These are phyloP conservation scores for Pygmarrhopalites habei DNA, from an alignment of 1,140 invertebrate genomes.

Conservation along the genomic window DNA sequence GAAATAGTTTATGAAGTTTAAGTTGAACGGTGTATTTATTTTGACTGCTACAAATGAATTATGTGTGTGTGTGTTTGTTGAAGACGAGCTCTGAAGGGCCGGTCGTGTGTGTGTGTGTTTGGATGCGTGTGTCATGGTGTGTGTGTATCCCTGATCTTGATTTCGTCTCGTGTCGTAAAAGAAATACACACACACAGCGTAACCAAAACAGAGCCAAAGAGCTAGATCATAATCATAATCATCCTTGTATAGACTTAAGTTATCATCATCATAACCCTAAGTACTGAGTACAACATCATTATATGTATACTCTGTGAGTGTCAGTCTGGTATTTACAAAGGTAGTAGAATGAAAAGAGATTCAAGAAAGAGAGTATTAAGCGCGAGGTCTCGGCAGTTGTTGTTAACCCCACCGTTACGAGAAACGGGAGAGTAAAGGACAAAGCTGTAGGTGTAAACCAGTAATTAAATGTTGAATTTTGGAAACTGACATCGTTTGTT, in stretches of 20 bases:
- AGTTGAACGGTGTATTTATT: neutral
- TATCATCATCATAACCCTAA: neutral
- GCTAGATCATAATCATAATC: too few relatives aligned
- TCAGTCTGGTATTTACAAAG: neutral
- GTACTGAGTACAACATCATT: too few relatives aligned
- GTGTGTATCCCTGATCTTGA: conserved; percentile 1
- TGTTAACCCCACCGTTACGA: too few relatives aligned
- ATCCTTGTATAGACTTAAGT: neutral
- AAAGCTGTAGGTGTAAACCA: too few relatives aligned
- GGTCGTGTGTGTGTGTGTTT: neutral
- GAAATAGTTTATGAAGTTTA: conserved; percentile 3
- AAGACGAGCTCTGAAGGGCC: neutral
- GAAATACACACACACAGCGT: neutral
- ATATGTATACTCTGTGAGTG: too few relatives aligned
- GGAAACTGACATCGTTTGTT: neutral
- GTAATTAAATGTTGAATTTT: too few relatives aligned
- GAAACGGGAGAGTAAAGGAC: too few relatives aligned
- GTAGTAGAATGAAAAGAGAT: neutral
- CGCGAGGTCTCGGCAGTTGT: too few relatives aligned
- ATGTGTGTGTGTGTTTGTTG: neutral
- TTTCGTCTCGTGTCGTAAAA: neutral
- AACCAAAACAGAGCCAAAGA: too few relatives aligned
- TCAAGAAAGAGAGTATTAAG: too few relatives aligned
- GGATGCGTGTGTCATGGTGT: neutral
- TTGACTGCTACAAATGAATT: neutral